phyloP scores from a whole-genome alignment of 2,113 vertebrate genomes.

The Pollimyrus isidori region DNA sequence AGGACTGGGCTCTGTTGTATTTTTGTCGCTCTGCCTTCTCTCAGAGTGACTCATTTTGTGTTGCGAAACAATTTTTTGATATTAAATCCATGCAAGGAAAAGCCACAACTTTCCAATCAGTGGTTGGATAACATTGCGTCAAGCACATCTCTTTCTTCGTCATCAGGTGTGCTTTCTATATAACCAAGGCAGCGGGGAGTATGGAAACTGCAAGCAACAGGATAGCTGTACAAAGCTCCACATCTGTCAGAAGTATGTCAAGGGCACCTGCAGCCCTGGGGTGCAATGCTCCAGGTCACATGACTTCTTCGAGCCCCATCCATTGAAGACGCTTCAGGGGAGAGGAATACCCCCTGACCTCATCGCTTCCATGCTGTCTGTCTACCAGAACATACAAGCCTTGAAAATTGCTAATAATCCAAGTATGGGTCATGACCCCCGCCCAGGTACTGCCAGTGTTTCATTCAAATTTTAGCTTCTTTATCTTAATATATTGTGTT shows the following conservation, averaged over 20 bases:
- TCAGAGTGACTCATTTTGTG: not conserved
- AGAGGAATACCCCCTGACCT: conserved; percentile 35
- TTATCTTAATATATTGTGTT: not conserved
- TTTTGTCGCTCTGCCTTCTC: not conserved
- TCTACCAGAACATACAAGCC: conserved; percentile 47
- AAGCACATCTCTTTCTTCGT: not conserved
- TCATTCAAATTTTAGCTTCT: not conserved
- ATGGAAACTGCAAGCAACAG: conserved; percentile 36
- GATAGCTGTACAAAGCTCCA: conserved; percentile 48
- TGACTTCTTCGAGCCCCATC: conserved; percentile 47
- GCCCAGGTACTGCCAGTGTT: not conserved
- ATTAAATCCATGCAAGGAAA: not conserved
- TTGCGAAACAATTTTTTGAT: not conserved
- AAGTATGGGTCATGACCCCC: not conserved
- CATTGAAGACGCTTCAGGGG: conserved; percentile 33
- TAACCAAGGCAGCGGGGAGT: conserved; percentile 49
- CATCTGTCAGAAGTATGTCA: conserved; percentile 49
- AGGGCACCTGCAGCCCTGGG: conserved; percentile 26
- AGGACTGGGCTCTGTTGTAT: not conserved
- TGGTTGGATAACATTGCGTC: not conserved
- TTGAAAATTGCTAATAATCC: conserved; percentile 20
- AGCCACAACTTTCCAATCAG: not conserved
- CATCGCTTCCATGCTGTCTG: conserved; percentile 30
- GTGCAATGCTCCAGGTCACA: conserved; percentile 43
- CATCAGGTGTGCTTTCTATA: conserved; percentile 54